A percentile compares a stretch with the other conserved stretches of the same genome.
These are phyloP conservation scores for Erebia aethiops DNA, from an alignment of 2,888 invertebrate species.

Conservation along the genomic window DNA sequence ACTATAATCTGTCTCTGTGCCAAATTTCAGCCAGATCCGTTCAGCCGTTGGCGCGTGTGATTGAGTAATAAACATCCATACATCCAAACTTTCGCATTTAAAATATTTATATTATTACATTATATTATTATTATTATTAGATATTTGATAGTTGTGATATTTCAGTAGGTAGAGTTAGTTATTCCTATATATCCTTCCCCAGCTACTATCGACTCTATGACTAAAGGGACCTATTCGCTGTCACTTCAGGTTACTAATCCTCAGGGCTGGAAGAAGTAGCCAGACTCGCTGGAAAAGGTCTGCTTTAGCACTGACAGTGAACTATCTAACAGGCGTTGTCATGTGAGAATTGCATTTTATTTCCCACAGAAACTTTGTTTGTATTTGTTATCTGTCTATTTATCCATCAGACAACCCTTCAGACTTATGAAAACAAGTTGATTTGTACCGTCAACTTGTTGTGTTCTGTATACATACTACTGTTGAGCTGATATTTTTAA, in stretches of 20 bases:
- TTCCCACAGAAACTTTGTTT: background rate
- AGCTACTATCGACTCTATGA: background rate
- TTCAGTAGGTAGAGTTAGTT: no score
- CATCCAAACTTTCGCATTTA: no score
- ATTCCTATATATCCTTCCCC: background rate
- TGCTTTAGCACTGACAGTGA: background rate
- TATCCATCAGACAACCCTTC: background rate
- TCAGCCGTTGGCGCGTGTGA: no score
- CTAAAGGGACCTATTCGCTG: background rate
- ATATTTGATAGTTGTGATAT: no score
- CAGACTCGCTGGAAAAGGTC: background rate
- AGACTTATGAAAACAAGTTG: background rate
- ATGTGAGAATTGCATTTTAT: background rate
- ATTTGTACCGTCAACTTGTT: background rate
- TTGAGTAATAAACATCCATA: no score
- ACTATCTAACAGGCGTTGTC: background rate
- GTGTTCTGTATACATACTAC: background rate
- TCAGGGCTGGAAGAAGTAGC: background rate
- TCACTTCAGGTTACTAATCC: conserved; percentile 1
- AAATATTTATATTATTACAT: no score
- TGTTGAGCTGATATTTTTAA: no score
- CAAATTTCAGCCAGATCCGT: no score
- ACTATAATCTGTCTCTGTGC: no score
- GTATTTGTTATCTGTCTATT: background rate
- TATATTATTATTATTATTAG: no score